Conservation (phyloP, 2,797 vertebrate genomes). For the Leptoclinus maculatus region DNA sequence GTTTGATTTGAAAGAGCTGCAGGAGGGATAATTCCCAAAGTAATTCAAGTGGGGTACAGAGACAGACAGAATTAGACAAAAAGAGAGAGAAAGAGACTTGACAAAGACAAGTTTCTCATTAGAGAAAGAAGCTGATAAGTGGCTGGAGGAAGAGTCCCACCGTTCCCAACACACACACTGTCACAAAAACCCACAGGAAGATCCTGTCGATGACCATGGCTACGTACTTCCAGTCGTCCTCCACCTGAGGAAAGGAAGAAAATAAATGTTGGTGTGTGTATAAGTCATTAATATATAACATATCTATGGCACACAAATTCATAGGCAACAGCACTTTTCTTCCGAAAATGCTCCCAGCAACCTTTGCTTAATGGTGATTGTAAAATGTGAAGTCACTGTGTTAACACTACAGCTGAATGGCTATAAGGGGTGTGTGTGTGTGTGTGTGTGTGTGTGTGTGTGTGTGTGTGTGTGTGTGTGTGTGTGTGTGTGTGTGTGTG, state of each 20-base stretch:
- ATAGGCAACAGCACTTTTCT: not conserved
- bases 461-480: not conserved
- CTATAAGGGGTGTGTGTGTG: not conserved
- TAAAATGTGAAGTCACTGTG: slow-evolving; percentile 10
- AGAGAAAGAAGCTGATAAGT: slow-evolving; percentile 81
- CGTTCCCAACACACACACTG: slow-evolving; percentile 90
- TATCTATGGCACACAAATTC: not conserved
- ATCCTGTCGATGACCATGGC: slow-evolving; percentile 90
- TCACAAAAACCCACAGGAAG: slow-evolving; percentile 94
- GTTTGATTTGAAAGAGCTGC: slow-evolving; percentile 48
- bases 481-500: not conserved
- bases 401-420: slow-evolving; percentile 1
- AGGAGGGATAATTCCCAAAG: slow-evolving; percentile 41
- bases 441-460: not conserved
- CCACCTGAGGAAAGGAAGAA: slow-evolving; percentile 79
- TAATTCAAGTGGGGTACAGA: slow-evolving; percentile 38
- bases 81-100: slow-evolving; percentile 8
- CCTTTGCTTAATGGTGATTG: slow-evolving; percentile 22
- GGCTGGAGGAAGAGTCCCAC: slow-evolving; percentile 92
- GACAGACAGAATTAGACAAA: slow-evolving; percentile 24
- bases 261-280: not conserved
- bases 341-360: not conserved
- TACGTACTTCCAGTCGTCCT: slow-evolving; percentile 94
- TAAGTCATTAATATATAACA: not conserved
- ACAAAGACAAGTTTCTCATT: slow-evolving; percentile 54